A percentile compares a stretch with the other conserved stretches of the same genome.
These are phyloP conservation scores for Eulemur mongoz DNA, from an alignment of 2,797 vertebrate species.

Conservation along the genomic window DNA sequence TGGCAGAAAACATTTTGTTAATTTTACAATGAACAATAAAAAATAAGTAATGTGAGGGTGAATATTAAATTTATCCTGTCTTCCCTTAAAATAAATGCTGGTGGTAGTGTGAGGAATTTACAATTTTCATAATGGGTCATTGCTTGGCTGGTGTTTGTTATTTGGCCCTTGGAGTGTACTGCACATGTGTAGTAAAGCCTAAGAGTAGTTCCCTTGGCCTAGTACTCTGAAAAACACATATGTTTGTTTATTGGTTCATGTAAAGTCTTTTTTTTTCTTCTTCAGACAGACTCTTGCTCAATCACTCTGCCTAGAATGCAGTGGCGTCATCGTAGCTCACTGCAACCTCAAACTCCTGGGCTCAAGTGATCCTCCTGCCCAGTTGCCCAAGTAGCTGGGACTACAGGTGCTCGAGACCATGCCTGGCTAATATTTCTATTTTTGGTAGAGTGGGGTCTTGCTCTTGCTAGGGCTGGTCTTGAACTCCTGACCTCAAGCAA, in stretches of 20 bases:
- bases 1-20: background rate
- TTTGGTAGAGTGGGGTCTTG: background rate
- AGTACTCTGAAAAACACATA: background rate
- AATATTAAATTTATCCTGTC: background rate
- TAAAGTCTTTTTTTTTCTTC: background rate
- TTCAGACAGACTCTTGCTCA: no score
- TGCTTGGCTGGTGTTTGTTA: background rate
- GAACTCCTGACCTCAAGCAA: background rate
- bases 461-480: background rate
- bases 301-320: background rate
- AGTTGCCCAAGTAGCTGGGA: background rate
- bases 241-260: background rate
- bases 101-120: background rate
- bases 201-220: background rate
- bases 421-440: background rate
- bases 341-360: background rate
- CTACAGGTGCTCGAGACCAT: background rate
- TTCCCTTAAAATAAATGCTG: background rate
- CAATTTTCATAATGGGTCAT: background rate
- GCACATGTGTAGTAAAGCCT: rapidly evolving
- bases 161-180: background rate
- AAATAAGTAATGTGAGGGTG: background rate
- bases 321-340: background rate
- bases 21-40: background rate
- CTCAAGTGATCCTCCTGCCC: background rate